Percentiles rank a stretch among this genome's conserved stretches.
phyloP scores from a whole-genome alignment of 2,113 vertebrate species.

The Rhinoptilus africanus region DNA sequence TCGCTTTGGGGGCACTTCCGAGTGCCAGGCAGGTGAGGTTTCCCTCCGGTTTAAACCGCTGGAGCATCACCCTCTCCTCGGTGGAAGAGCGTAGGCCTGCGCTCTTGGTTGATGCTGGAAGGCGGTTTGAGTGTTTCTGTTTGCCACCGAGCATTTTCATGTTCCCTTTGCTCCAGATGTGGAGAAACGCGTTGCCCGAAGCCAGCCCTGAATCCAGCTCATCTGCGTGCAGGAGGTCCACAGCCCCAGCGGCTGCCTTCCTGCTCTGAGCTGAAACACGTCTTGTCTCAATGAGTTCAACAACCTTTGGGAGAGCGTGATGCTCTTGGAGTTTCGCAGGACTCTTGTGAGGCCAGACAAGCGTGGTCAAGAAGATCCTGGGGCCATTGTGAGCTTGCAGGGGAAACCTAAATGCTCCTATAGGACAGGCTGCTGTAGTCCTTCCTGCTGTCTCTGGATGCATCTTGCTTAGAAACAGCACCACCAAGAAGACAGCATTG shows the following conservation, averaged over 20 bases:
- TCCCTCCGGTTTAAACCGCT: not conserved
- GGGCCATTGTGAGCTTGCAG: too few relatives aligned
- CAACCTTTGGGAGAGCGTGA: not conserved
- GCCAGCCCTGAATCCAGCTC: not conserved
- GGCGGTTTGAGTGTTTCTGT: accelerated
- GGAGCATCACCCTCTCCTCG: not conserved
- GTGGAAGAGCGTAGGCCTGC: accelerated
- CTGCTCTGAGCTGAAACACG: not conserved
- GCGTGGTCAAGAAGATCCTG: accelerated
- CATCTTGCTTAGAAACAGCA: not conserved
- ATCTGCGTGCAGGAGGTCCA: accelerated
- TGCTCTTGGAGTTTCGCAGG: not conserved
- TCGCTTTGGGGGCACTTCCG: not conserved
- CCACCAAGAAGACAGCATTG: not conserved
- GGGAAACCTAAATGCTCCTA: not conserved
- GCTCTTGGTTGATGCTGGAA: not conserved
- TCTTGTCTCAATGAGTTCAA: not conserved
- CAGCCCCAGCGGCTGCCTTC: accelerated
- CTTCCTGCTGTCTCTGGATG: not conserved
- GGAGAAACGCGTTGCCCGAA: accelerated
- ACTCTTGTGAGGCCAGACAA: too few relatives aligned
- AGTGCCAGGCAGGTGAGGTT: not conserved
- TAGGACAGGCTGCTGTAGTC: too few relatives aligned
- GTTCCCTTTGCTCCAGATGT: accelerated
- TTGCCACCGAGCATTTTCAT: not conserved